phyloP scores from a whole-genome alignment of 2,113 vertebrate genomes.

The Charadrius vociferus region DNA sequence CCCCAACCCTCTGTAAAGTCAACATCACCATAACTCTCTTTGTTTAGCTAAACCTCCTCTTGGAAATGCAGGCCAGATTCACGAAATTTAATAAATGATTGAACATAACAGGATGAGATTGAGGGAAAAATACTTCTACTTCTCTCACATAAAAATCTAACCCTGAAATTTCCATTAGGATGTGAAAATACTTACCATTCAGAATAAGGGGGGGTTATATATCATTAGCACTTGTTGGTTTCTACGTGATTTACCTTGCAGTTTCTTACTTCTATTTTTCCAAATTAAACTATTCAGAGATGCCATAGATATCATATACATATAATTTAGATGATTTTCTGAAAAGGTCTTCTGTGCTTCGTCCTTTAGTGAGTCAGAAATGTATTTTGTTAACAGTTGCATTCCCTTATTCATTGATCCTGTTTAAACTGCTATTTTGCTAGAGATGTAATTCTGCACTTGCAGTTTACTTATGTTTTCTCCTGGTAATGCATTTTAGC shows the following conservation, averaged over 20 bases:
- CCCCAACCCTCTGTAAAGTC: neutral
- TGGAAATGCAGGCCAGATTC: neutral
- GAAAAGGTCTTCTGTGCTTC: neutral
- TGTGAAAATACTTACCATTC: neutral
- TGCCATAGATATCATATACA: neutral
- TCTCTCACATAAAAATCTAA: neutral
- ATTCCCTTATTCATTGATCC: neutral
- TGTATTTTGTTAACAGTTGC: neutral
- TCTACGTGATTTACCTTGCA: neutral
- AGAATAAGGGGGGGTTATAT: rapidly evolving
- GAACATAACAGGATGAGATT: neutral
- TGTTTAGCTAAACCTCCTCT: neutral
- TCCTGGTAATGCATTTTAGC: neutral
- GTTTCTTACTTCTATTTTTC: neutral
- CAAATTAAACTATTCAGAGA: neutral
- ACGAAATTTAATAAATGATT: neutral
- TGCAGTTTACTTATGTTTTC: neutral
- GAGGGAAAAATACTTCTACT: neutral
- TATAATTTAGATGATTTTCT: neutral
- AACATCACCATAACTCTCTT: neutral
- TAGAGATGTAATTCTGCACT: neutral
- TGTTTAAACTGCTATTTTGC: neutral
- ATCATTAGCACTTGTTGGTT: neutral
- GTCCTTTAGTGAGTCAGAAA: neutral
- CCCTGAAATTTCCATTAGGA: neutral